phyloP scores from a whole-genome alignment of 2,888 invertebrate species.

The Campoplex capitator region DNA sequence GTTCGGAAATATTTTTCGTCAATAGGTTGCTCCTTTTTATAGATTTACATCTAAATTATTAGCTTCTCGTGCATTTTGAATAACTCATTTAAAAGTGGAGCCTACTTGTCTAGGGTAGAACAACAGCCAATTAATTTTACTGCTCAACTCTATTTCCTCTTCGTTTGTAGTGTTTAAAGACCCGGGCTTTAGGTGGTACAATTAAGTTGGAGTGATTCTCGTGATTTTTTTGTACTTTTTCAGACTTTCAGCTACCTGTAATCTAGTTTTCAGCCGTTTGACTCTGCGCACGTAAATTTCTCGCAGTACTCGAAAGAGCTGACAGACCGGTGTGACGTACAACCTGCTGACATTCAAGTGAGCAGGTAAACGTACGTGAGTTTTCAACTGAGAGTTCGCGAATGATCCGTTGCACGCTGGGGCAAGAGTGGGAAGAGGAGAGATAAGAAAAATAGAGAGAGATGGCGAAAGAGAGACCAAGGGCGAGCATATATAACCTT shows the following conservation, averaged over 20 bases:
- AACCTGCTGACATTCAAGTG: conserved; percentile 19
- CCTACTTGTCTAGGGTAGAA: background rate
- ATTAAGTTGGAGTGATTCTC: background rate
- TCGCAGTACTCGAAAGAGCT: background rate
- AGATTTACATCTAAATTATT: background rate
- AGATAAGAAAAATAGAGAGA: conserved; percentile 3
- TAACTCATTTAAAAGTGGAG: background rate
- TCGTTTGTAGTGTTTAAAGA: background rate
- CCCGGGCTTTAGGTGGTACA: background rate
- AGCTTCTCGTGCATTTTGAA: background rate
- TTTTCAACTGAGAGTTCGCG: conserved; percentile 22
- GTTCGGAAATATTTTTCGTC: conserved; percentile 4
- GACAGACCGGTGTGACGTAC: conserved; percentile 29
- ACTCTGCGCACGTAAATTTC: conserved; percentile 6
- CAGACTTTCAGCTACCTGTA: background rate
- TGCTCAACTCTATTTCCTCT: background rate
- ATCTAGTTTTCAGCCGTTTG: background rate
- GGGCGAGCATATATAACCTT: conserved; percentile 13
- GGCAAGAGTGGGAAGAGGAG: background rate
- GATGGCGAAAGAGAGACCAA: background rate
- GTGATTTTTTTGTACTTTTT: background rate
- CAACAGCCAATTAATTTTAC: background rate
- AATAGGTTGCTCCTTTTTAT: conserved; percentile 10
- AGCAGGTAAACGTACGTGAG: conserved; percentile 48
- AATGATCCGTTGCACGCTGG: conserved; percentile 31